phyloP scores from a whole-genome alignment of 1,140 invertebrate genomes.

The Diploscapter pachys region DNA sequence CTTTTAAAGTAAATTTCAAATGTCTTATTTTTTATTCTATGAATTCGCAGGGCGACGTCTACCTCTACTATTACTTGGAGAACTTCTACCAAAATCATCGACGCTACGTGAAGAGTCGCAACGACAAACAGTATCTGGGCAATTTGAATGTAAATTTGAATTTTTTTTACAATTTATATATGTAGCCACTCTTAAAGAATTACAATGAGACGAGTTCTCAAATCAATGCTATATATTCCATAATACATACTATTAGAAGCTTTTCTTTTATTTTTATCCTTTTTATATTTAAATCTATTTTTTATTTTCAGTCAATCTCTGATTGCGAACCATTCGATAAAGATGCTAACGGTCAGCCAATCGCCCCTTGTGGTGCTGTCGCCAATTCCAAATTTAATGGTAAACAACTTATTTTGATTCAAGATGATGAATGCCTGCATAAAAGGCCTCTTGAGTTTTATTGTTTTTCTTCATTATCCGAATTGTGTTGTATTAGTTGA shows the following conservation, averaged over 20 bases:
- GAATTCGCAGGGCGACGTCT: slow-evolving; percentile 74
- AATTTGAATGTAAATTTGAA: slow-evolving; percentile 38
- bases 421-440: too few species aligned
- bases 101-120: slow-evolving; percentile 92
- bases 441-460: too few species aligned
- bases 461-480: too few species aligned
- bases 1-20: too few species aligned
- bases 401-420: slow-evolving; percentile 59
- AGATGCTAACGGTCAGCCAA: not conserved
- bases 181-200: too few species aligned
- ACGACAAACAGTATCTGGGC: slow-evolving; percentile 89
- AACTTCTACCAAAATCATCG: slow-evolving; percentile 99
- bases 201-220: too few species aligned
- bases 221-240: too few species aligned
- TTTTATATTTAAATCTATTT: too few species aligned
- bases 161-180: not conserved
- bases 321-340: slow-evolving; percentile 78
- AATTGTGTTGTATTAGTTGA: too few species aligned
- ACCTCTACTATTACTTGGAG: slow-evolving; percentile 92
- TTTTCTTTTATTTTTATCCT: too few species aligned
- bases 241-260: too few species aligned
- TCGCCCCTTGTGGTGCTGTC: slow-evolving; percentile 68
- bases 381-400: slow-evolving; percentile 96
- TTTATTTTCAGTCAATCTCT: slow-evolving; percentile 37
- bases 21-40: too few species aligned